Percentiles rank a stretch among this genome's conserved stretches.
Evolutionary conservation across 2,113 vertebrate species (phyloP).

Genomic region (Elgaria multicarinata): DNA sequence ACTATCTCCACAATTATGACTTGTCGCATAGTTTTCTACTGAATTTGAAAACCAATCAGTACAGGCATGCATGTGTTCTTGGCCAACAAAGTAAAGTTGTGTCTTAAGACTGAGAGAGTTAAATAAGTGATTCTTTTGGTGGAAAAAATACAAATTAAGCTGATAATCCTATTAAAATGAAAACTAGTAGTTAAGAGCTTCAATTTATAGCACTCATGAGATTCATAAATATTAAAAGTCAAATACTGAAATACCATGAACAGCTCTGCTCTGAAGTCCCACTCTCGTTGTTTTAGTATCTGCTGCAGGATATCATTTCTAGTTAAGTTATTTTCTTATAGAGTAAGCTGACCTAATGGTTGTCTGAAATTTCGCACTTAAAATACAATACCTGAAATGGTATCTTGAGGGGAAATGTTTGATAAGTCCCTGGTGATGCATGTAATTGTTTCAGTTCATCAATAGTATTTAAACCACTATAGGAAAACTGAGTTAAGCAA

Average conservation of each 20-base stretch:
- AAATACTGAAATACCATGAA: conserved; percentile 52
- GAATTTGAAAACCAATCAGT: background rate
- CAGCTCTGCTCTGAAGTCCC: background rate
- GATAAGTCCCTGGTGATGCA: conserved; percentile 1
- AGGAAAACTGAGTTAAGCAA: background rate
- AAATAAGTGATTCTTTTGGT: background rate
- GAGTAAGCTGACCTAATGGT: conserved; percentile 26
- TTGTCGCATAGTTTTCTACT: background rate
- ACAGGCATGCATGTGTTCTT: background rate
- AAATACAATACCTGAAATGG: background rate
- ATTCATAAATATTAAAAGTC: conserved; percentile 63
- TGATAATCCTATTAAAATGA: conserved; percentile 51
- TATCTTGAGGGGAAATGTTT: background rate
- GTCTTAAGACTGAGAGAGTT: background rate
- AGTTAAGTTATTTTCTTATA: conserved; percentile 37
- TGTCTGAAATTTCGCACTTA: conserved; percentile 6
- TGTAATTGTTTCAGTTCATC: background rate
- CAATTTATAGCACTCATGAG: conserved; percentile 49
- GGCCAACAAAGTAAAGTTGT: background rate
- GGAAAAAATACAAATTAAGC: conserved; percentile 35
- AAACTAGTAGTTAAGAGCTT: conserved; percentile 43
- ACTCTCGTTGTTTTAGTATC: conserved; percentile 33
- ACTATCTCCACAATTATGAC: background rate
- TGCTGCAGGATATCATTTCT: conserved; percentile 35
- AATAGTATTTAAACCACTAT: conserved; percentile 6